Base-by-base conservation (phyloP, 1,140 invertebrate species). In the Eriocheir sinensis region DNA sequence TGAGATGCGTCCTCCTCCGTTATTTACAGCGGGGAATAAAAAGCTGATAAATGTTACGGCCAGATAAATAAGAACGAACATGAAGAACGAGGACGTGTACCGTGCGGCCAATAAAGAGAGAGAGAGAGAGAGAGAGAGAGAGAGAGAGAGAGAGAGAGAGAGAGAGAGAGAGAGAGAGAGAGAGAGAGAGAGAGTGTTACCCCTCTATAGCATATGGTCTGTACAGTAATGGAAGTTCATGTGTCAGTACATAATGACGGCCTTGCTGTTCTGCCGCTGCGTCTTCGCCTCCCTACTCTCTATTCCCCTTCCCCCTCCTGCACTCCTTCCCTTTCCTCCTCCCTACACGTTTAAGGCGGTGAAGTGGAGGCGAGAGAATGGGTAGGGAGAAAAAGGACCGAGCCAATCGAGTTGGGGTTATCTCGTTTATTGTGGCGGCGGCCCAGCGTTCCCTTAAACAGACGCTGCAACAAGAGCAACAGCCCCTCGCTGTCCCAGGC, bases 381-480 rank as follows among this genome's bases (percentile, higher is more conserved):
- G 1, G 60, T 4, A n/a, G n/a, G 21, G n/a, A n/a, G n/a, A n/a
- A 72, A n/a, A 72, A n/a, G n/a, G 60, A 72, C 21, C 4, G 21
- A 72, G 60, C 21, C 60, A 72, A 72, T 72, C 60, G 60, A 72
- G 60, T 72, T n/a, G 17, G 21, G 60, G 60, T 72, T 72, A 72
- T 72, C 60, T 72, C 60, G 60, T 72, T 72, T 72, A 72, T 72
- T n/a, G 27, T n/a, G 60, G 60, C 60, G n/a, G n/a, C 60, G 60
- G 60, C 60, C 27, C 27, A 21, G 60, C 60, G 27, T n/a, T n/a
- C 17, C 60, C 60, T 53, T 72, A 72, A 72, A 72, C 60, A 72
- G 60, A 3, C 60, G 27, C 6, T 21, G 60, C 21, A 72, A 12
- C 21, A 48, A 72, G n/a, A 72, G n/a, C 60, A 72, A n/a, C 21